These are phyloP conservation scores for Gallinago undulata DNA, from an alignment of 2,113 vertebrate species.

Conservation along the genomic window DNA sequence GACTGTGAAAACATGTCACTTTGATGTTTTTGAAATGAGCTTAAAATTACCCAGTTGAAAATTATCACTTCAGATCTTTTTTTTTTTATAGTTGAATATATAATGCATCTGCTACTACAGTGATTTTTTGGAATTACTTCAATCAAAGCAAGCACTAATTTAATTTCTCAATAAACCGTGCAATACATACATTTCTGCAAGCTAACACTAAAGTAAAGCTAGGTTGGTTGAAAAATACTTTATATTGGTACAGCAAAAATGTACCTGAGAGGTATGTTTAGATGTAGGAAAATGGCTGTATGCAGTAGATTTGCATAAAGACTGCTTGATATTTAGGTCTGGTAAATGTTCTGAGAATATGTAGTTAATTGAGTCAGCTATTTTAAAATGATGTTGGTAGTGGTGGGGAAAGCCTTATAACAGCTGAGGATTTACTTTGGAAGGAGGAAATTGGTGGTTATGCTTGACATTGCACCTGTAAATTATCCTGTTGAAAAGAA, in stretches of 20 bases:
- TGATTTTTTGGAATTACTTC: conserved; percentile 44
- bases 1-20: conserved; percentile 64
- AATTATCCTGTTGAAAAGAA: background rate
- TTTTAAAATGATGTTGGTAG: background rate
- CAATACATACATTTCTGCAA: background rate
- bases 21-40: conserved; percentile 42
- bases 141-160: conserved; percentile 48
- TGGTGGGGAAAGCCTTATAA: background rate
- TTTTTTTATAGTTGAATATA: background rate
- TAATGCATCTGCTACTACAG: background rate
- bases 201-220: background rate
- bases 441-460: background rate
- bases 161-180: conserved; percentile 46
- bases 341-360: background rate
- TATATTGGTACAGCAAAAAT: background rate
- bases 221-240: background rate
- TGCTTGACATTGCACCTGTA: background rate
- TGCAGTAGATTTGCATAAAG: background rate
- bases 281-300: background rate
- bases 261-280: background rate
- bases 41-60: conserved; percentile 56
- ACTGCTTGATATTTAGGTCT: background rate
- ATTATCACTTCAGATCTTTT: conserved; percentile 30
- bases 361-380: background rate
- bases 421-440: background rate